Evolutionary conservation across 2,113 vertebrate genomes (phyloP).

Genomic region (Motacilla alba): DNA sequence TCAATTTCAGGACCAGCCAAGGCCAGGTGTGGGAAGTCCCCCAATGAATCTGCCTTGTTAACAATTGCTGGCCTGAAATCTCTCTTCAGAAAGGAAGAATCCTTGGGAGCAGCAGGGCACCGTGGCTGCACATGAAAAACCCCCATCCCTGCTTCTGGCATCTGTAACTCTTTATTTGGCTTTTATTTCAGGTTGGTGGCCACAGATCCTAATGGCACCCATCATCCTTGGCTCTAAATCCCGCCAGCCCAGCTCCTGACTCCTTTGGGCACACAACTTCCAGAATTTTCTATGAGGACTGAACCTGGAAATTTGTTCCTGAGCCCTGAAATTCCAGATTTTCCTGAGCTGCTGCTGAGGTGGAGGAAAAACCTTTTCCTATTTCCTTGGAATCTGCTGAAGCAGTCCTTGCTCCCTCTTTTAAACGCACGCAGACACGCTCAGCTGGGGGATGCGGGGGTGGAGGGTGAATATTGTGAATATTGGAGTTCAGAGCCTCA

Average conservation of each 20-base stretch:
- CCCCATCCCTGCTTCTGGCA: neutral
- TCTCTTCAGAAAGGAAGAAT: neutral
- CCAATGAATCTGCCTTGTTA: neutral
- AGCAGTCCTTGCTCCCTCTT: neutral
- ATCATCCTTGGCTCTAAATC: neutral
- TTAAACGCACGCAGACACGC: no score
- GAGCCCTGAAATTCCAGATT: neutral
- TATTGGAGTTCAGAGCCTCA: neutral
- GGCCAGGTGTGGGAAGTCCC: neutral
- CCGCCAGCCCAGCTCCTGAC: neutral
- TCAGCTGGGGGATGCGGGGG: neutral
- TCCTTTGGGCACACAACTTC: neutral
- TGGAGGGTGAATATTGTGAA: fast-evolving
- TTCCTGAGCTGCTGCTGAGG: neutral
- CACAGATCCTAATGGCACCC: neutral
- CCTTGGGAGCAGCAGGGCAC: neutral
- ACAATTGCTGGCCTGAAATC: neutral
- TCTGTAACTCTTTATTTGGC: neutral
- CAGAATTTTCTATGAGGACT: neutral
- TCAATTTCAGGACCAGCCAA: neutral
- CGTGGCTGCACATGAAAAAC: neutral
- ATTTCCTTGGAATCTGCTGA: neutral
- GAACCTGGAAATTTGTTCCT: neutral
- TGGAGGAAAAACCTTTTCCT: neutral
- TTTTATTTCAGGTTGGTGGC: neutral